Evolutionary conservation across 64 coral and sea anemone species (phyloP), one percentile per base, ranked within the genome.

Genomic region (Stichodactyla helianthus): DNA sequence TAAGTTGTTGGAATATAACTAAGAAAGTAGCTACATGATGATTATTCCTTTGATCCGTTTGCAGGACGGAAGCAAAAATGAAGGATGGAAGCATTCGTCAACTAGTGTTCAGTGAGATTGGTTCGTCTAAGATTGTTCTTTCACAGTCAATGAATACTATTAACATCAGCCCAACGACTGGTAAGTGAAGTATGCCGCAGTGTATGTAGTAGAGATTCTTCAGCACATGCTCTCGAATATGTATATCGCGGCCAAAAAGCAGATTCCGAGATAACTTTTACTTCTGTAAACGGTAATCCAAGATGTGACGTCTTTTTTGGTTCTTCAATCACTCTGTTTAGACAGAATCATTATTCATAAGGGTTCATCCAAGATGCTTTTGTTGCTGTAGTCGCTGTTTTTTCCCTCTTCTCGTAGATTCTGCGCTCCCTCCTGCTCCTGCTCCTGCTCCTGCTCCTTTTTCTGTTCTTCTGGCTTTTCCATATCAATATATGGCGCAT

Each of bases 111-210:
- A 70, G 20, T 27, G 59, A 70, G 16, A 83, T 18, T 54, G 88
- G 88, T 12, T 68, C 11, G 14, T 55, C 79, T 17, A 89, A 63
- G 59, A 53, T 89, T 26, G 55, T 18, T 70, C 53, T 63, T 10
- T 89, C 88, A 11, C 79, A 53, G 17, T 89, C 88, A 10, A 83
- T 83, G 56, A 83, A 67, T 62, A 89, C 55, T 22, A 83, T 89
- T 70, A 83, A 51, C 20, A 65, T 89, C 83, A 82, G 59, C 13
- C 79, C 79, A 53, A 19, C 44, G 17, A 28, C 83, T 55, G 79
- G 88, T 89, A 53, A 55, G 87, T 65, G 5, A 60, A 44, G 35
- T 44, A 44, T 44, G 35, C 35, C 35, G 35, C 35, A 44, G 35
- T 44, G 35, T 44, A 44, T 44, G 35, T 44, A 44, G 2, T 44